Evolutionary conservation across 1,140 invertebrate species (phyloP).

Genomic region (Idris sp.): DNA sequence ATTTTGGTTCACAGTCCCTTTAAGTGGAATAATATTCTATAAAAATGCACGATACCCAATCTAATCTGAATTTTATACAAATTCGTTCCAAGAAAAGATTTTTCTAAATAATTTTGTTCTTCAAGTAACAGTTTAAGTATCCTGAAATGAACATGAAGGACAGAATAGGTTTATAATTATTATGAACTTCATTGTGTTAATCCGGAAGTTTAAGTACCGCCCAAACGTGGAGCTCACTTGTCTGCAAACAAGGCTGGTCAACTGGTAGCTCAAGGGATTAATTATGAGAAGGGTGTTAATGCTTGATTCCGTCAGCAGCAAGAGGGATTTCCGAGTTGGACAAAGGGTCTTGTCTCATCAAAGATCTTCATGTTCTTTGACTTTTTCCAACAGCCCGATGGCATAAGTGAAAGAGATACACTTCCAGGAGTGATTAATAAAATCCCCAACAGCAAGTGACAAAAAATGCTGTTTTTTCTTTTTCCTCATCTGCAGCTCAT

Average conservation of each 20-base stretch:
- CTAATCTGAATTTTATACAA: too few species aligned
- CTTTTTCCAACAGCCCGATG: conserved; percentile 25
- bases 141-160: too few species aligned
- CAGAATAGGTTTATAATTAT: conserved; percentile 43
- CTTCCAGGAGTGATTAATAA: too few species aligned
- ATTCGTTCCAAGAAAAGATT: too few species aligned
- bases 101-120: too few species aligned
- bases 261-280: conserved; percentile 74
- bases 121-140: too few species aligned
- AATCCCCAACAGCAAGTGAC: too few species aligned
- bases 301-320: conserved; percentile 68
- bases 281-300: conserved; percentile 76
- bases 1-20: too few species aligned
- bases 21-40: too few species aligned
- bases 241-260: conserved; percentile 65
- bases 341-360: conserved; percentile 59
- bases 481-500: too few species aligned
- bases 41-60: too few species aligned
- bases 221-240: conserved; percentile 59
- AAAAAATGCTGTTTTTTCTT: too few species aligned
- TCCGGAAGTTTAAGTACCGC: conserved; percentile 64
- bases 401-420: conserved; percentile 2
- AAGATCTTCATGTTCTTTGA: conserved; percentile 37
- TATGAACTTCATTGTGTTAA: conserved; percentile 58
- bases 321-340: conserved; percentile 70